These are phyloP conservation scores for Tetraneura akinire DNA, from an alignment of 1,140 invertebrate species.

Conservation along the genomic window DNA sequence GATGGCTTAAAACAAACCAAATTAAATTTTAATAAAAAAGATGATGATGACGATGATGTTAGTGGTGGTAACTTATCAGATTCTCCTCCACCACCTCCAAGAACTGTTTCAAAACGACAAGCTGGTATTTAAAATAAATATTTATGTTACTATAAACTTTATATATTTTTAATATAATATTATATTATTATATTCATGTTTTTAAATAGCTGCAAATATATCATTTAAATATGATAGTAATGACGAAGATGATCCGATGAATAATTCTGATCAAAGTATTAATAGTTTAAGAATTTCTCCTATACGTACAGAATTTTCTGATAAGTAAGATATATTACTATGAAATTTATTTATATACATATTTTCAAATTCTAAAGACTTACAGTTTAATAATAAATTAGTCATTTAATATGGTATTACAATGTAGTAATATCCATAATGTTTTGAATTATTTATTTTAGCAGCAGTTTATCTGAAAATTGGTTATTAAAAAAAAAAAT, in stretches of 20 bases:
- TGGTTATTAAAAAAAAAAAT: too few species aligned
- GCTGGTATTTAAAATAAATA: background rate
- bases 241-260: constrained; percentile 17
- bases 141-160: too few species aligned
- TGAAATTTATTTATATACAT: too few species aligned
- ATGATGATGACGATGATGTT: constrained; percentile 17
- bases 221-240: constrained; percentile 37
- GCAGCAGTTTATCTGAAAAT: too few species aligned
- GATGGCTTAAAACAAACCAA: constrained; percentile 49
- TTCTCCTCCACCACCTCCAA: constrained; percentile 27
- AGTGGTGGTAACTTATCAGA: background rate
- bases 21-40: constrained; percentile 28
- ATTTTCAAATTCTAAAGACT: too few species aligned
- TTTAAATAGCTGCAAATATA: constrained; percentile 48
- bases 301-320: background rate
- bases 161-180: too few species aligned
- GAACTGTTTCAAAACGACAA: constrained; percentile 28
- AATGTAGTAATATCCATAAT: too few species aligned
- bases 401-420: too few species aligned
- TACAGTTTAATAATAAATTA: too few species aligned
- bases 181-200: too few species aligned
- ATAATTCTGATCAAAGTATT: constrained; percentile 27
- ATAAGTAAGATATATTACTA: constrained; percentile 31
- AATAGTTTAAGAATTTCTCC: constrained; percentile 27
- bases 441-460: too few species aligned